Evolutionary conservation across 2,888 invertebrate genomes (phyloP), one percentile per base, ranked within the genome.

Genomic region (Tiliacea aurago): DNA sequence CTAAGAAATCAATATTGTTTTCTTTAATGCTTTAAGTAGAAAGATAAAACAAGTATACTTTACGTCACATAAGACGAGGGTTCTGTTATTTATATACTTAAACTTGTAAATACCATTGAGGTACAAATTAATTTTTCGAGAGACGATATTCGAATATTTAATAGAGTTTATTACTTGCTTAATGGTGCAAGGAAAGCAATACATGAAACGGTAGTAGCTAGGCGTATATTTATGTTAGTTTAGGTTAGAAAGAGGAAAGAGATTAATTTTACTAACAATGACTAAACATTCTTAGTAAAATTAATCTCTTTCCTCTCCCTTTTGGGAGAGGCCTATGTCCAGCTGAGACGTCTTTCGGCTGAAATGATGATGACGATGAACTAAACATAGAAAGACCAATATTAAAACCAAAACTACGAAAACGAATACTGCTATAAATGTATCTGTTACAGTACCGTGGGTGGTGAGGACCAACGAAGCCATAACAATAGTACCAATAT

Each of bases 401-500:
- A n/a, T 68, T 58, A 43, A 11, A 62, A 49, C 37, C 15, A 47
- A 56, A 59, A 64, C 11, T 58, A 74, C 3, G 33, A 83, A 80
- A 65, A 61, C 23, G 2, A 61, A 70, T 51, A 66, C 23, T 56
- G 55, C 73, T 83, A 47, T 78, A 28, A 33, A 76, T 69, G 47
- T 73, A 62, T 70, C 18, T 66, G 55, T 65, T 59, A 76, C 51
- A 58, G 59, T 67, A 53, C 66, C 15, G 59, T 70, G 70, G 73
- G 70, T 70, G 65, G 70, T 70, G 71, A 63, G 51, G 69, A 37
- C 41, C 49, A 75, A 75, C 59, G 33, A 81, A 3, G 61, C 37
- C 58, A 66, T 69, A 65, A 74, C 58, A 79, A 77, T 56, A 80
- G 62, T 64, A 71, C 58, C 28, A 72, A 67, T 85, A 83, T 87